These are phyloP conservation scores for Naja naja DNA, from an alignment of 2,113 vertebrate species.

Conservation along the genomic window DNA sequence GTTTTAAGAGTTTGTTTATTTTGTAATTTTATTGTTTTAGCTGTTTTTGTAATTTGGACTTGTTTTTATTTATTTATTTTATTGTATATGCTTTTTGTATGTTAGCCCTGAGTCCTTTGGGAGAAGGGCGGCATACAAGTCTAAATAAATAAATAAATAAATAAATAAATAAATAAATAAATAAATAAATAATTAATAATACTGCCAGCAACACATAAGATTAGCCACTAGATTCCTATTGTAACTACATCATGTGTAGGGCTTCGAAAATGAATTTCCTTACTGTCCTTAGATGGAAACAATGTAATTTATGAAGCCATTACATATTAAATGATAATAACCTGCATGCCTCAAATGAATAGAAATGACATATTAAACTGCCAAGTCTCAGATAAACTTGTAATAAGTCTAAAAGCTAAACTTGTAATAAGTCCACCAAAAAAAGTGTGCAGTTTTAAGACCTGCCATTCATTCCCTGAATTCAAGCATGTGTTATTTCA, in stretches of 20 bases:
- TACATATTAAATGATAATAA: not conserved
- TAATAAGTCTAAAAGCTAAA: not conserved
- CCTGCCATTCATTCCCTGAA: not conserved
- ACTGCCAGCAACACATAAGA: not conserved
- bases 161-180: too few relatives aligned
- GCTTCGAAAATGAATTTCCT: not conserved
- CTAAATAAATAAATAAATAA: too few relatives aligned
- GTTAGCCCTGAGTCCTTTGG: too few relatives aligned
- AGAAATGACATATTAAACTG: not conserved
- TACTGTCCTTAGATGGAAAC: not conserved
- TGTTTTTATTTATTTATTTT: too few relatives aligned
- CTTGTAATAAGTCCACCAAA: not conserved
- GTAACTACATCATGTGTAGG: not conserved
- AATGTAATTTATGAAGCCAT: not conserved
- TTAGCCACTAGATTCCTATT: not conserved
- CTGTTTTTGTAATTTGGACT: too few relatives aligned
- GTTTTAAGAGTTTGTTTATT: too few relatives aligned
- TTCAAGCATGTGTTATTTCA: not conserved
- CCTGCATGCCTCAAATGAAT: not conserved
- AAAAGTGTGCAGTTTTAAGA: not conserved
- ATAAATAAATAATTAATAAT: too few relatives aligned
- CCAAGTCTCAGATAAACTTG: not conserved
- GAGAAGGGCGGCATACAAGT: too few relatives aligned
- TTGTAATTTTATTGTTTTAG: too few relatives aligned
- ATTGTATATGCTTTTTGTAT: too few relatives aligned